These are phyloP conservation scores for Callocephalon fimbriatum DNA, from an alignment of 2,113 vertebrate species.

Conservation along the genomic window DNA sequence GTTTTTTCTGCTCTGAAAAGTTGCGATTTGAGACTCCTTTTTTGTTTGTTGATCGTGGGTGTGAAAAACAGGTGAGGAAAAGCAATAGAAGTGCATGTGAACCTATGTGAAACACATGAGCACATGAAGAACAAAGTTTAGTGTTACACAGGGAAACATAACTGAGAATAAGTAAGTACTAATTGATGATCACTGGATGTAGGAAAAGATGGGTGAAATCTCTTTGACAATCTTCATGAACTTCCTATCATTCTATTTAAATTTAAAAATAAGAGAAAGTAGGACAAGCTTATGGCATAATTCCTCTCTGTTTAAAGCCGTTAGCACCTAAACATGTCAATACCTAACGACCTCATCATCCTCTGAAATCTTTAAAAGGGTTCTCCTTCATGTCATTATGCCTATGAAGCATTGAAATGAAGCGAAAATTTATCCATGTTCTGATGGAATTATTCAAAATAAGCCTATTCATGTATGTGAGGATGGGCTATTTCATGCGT, in stretches of 20 bases:
- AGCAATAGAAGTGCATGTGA: accelerated
- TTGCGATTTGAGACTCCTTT: background rate
- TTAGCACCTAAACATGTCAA: background rate
- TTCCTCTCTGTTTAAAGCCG: background rate
- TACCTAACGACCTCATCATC: background rate
- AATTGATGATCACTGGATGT: background rate
- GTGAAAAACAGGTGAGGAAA: background rate
- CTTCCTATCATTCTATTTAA: background rate
- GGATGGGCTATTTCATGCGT: background rate
- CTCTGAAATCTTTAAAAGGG: background rate
- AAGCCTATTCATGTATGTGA: background rate
- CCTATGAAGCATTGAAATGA: background rate
- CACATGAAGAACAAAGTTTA: accelerated
- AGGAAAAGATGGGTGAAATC: background rate
- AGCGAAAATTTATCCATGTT: background rate
- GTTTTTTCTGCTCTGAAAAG: background rate
- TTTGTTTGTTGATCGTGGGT: background rate
- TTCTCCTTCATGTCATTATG: background rate
- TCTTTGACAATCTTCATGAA: background rate
- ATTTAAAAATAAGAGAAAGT: background rate
- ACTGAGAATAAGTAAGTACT: background rate
- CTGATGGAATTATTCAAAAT: background rate
- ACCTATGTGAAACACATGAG: accelerated
- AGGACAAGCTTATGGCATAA: background rate
- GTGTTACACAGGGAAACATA: no score